These are phyloP conservation scores for Uropsilus gracilis DNA, from an alignment of 2,113 vertebrate species.

Conservation along the genomic window DNA sequence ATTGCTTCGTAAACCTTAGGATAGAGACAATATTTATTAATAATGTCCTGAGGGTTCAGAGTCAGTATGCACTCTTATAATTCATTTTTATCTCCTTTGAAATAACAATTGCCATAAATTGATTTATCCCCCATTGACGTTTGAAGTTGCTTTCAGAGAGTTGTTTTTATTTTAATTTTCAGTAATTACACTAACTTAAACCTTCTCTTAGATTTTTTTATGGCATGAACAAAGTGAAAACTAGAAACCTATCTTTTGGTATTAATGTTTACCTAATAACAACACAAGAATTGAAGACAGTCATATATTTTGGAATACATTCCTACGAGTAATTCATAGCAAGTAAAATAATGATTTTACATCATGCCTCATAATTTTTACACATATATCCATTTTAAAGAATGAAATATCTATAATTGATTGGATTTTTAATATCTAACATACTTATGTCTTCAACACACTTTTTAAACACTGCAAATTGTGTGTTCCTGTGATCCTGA, in stretches of 20 bases:
- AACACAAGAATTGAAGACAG: not conserved
- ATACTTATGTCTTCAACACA: not conserved
- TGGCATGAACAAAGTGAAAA: conserved; percentile 9
- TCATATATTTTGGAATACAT: not conserved
- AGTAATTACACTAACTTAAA: conserved; percentile 41
- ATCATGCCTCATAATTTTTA: not conserved
- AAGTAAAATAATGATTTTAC: not conserved
- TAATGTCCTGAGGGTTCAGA: conserved; percentile 71
- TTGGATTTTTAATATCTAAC: not conserved
- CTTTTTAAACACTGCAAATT: not conserved
- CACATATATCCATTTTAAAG: not conserved
- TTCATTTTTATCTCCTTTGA: conserved; percentile 72
- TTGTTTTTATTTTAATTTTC: conserved; percentile 44
- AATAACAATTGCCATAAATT: conserved; percentile 64
- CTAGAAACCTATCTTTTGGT: not conserved
- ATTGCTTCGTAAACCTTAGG: conserved; percentile 55
- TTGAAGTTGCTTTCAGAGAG: conserved; percentile 32
- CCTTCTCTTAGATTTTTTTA: conserved; percentile 18
- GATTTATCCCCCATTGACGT: conserved; percentile 52
- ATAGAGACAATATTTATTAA: conserved; percentile 77
- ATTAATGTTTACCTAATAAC: not conserved
- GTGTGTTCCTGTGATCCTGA: no score
- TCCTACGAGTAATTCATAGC: not conserved
- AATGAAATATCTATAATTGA: not conserved
- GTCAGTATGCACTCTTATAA: conserved; percentile 55